Percentiles rank a stretch among this genome's conserved stretches.
Evolutionary conservation across 1,140 invertebrate species (phyloP).

Genomic region (Caenorhabditis inopinata): DNA sequence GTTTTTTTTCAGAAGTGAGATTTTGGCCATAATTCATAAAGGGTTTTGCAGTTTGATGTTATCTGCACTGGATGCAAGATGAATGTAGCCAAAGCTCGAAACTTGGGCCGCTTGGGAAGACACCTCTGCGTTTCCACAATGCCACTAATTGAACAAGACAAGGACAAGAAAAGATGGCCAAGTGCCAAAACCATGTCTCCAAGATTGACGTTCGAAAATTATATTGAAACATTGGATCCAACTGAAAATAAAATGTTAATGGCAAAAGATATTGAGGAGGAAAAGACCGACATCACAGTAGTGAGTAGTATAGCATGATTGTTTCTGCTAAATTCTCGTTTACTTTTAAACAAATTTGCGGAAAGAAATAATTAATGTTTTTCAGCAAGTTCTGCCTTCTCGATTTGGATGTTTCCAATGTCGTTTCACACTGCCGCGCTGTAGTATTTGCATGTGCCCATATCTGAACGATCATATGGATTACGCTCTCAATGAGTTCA

Average conservation of each 20-base stretch:
- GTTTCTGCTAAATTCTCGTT: too few species aligned
- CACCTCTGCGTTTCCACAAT: neutral
- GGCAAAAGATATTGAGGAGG: constrained; percentile 12
- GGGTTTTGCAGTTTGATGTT: neutral
- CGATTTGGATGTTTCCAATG: constrained; percentile 10
- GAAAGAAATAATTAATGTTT: too few species aligned
- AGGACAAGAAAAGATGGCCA: constrained; percentile 17
- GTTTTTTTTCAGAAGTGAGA: neutral
- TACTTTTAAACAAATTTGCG: too few species aligned
- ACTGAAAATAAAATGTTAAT: neutral
- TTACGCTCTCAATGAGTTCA: neutral
- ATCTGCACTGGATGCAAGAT: neutral
- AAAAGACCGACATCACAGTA: constrained; percentile 17
- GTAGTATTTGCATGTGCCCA: neutral
- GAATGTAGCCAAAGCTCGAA: neutral
- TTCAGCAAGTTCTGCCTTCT: neutral
- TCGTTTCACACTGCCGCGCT: neutral
- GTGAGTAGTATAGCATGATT: too few species aligned
- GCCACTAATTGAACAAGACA: constrained; percentile 1
- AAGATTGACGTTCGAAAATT: neutral
- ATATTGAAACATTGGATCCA: neutral
- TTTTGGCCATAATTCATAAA: too few species aligned
- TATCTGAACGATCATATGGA: constrained; percentile 29
- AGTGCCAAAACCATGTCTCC: neutral
- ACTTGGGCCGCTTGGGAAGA: neutral